Percentiles rank a stretch among this genome's conserved stretches.
These are phyloP conservation scores for Phalacrocorax brasilianus DNA, from an alignment of 2,113 vertebrate species.

Conservation along the genomic window DNA sequence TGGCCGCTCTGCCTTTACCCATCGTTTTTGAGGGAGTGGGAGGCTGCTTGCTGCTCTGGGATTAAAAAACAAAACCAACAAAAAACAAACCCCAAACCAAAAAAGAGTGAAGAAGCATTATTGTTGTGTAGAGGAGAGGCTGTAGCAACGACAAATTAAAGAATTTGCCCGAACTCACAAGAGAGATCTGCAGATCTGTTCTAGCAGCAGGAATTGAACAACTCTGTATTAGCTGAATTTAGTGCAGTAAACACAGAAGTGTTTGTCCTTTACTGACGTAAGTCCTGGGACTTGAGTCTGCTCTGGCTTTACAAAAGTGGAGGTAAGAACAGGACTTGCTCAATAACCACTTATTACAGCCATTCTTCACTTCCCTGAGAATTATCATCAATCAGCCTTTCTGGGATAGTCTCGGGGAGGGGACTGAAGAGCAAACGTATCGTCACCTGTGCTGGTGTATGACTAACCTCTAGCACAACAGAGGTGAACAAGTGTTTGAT, in stretches of 20 bases:
- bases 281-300: background rate
- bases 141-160: background rate
- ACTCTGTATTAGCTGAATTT: background rate
- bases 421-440: background rate
- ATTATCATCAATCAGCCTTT: background rate
- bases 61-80: background rate
- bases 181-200: background rate
- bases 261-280: background rate
- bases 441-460: background rate
- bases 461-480: background rate
- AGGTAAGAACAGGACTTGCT: background rate
- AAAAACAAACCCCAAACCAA: too few species aligned
- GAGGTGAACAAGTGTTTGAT: background rate
- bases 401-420: background rate
- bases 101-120: background rate
- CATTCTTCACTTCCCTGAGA: background rate
- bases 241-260: background rate
- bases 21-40: background rate
- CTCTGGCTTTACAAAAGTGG: background rate
- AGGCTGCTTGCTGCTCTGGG: background rate
- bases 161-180: background rate
- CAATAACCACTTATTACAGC: background rate
- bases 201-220: background rate
- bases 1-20: background rate
- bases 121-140: background rate